Evolutionary conservation across 2,888 invertebrate genomes (phyloP).

Genomic region (Pammene aurita): DNA sequence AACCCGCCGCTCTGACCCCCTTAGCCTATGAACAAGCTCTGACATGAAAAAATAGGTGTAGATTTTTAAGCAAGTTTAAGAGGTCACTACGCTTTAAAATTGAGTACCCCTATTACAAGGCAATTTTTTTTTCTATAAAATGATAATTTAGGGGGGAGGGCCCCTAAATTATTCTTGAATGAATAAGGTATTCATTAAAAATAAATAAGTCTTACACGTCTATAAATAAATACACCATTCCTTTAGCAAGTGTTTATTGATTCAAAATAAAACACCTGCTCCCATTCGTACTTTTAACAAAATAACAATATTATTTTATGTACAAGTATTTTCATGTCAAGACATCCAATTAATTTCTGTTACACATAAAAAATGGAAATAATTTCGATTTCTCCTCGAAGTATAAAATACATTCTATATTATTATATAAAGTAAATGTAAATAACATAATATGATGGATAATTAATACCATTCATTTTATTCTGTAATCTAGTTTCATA

Average conservation of each 20-base stretch:
- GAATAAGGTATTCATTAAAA: no score
- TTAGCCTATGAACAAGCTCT: no score
- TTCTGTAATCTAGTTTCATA: background rate
- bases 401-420: slow-evolving; percentile 13
- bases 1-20: no score
- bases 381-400: slow-evolving; percentile 1
- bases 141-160: no score
- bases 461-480: background rate
- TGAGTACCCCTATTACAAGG: no score
- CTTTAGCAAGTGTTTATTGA: slow-evolving; percentile 57
- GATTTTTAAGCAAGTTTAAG: no score
- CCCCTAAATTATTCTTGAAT: no score
- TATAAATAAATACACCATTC: slow-evolving; percentile 47
- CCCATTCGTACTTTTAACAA: slow-evolving; percentile 56
- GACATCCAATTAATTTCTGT: background rate
- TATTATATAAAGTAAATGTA: background rate
- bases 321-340: slow-evolving; percentile 11
- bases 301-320: slow-evolving; percentile 25
- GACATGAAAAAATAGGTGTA: no score
- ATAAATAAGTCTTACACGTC: slow-evolving; percentile 8
- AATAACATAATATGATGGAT: background rate
- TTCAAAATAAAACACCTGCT: slow-evolving; percentile 59
- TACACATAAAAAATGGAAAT: background rate
- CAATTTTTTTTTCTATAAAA: no score
- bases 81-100: no score